A percentile compares a stretch with the other conserved stretches of the same genome.
phyloP scores from a whole-genome alignment of 2,888 invertebrate genomes.

The Cotesia congregata region DNA sequence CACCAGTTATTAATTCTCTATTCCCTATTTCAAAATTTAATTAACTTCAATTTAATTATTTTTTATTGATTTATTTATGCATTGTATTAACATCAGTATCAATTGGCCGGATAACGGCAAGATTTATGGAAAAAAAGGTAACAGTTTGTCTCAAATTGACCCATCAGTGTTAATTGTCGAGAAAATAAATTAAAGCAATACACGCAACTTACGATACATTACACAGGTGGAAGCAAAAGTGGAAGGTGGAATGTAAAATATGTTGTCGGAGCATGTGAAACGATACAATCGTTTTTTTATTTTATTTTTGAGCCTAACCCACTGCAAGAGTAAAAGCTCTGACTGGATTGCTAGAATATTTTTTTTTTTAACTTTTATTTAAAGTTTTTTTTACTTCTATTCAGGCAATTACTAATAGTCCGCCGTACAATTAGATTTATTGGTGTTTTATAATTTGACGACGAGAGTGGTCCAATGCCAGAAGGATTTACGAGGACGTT shows the following conservation, averaged over 20 bases:
- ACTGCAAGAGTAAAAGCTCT: not conserved
- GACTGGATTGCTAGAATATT: not conserved
- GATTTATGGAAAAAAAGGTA: not conserved
- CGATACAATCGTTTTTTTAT: conserved; percentile 47
- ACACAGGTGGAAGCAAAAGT: conserved; percentile 53
- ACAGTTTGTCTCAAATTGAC: conserved; percentile 50
- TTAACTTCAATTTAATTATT: not conserved
- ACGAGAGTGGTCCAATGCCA: conserved; percentile 36
- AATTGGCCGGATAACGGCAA: not conserved
- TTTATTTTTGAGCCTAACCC: conserved; percentile 31
- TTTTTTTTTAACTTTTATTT: conserved; percentile 38
- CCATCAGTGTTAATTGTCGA: conserved; percentile 63
- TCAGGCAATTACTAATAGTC: conserved; percentile 61
- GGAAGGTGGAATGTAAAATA: conserved; percentile 56
- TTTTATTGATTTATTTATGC: not conserved
- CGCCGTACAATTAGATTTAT: conserved; percentile 56
- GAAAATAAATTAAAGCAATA: conserved; percentile 64
- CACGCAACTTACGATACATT: conserved; percentile 67
- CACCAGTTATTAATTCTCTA: not conserved
- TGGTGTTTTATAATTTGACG: conserved; percentile 45
- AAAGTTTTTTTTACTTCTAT: conserved; percentile 38
- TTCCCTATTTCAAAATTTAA: not conserved
- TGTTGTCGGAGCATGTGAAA: conserved; percentile 55
- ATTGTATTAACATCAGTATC: too few relatives aligned
- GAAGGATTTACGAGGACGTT: conserved; percentile 42